Evolutionary conservation across 2,888 invertebrate species (phyloP).

Genomic region (Epirrhoe alternata): DNA sequence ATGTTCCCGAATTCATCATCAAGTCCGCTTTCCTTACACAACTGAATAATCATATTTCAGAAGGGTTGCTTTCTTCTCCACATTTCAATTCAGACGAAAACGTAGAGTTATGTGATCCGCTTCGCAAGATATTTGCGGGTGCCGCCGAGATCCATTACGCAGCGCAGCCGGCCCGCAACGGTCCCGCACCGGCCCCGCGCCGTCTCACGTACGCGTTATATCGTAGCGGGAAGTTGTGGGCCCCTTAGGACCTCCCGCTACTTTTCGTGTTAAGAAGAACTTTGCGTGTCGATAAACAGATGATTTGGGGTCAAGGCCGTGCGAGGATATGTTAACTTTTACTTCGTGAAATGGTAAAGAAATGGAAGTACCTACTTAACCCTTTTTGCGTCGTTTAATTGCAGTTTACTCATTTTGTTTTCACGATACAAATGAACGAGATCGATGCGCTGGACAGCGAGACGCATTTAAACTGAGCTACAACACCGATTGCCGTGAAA

Average conservation of each 20-base stretch:
- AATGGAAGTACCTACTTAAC: background rate
- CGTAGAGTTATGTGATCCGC: slow-evolving; percentile 25
- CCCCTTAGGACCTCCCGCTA: slow-evolving; percentile 14
- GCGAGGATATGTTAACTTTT: background rate
- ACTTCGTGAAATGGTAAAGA: background rate
- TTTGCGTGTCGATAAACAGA: slow-evolving; percentile 19
- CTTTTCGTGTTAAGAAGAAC: slow-evolving; percentile 16
- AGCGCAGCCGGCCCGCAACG: background rate
- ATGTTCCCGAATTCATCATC: slow-evolving; percentile 22
- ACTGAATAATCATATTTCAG: slow-evolving; percentile 21
- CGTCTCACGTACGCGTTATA: slow-evolving; percentile 8
- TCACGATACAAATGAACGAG: background rate
- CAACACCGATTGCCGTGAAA: slow-evolving; percentile 6
- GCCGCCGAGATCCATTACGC: slow-evolving; percentile 10
- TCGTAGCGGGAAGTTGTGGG: slow-evolving; percentile 11
- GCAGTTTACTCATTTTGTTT: background rate
- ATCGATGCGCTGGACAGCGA: background rate
- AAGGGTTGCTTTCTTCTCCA: slow-evolving; percentile 21
- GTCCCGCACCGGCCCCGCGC: background rate
- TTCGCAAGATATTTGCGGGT: slow-evolving; percentile 18
- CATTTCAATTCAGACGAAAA: slow-evolving; percentile 25
- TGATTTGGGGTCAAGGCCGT: slow-evolving; percentile 15
- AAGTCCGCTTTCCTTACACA: slow-evolving; percentile 16
- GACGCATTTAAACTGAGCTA: background rate
- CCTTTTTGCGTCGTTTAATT: background rate